These are phyloP conservation scores for Decapterus maruadsi DNA, from an alignment of 2,797 vertebrate species.

Conservation along the genomic window DNA sequence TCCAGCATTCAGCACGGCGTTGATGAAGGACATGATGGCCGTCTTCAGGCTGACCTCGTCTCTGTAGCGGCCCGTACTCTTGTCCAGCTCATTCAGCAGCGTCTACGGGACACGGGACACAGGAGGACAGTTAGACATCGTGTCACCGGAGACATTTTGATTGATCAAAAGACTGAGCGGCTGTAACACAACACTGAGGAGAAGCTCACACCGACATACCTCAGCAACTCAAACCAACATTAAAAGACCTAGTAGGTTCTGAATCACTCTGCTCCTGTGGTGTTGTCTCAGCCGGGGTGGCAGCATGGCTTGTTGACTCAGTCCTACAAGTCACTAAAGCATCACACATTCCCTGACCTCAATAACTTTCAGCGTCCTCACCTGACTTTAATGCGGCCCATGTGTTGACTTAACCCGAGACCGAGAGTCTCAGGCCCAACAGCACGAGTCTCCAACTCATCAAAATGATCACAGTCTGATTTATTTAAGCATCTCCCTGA, in stretches of 20 bases:
- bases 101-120: conserved; percentile 80
- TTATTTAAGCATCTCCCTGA: conserved; percentile 47
- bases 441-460: conserved; percentile 46
- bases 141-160: background rate
- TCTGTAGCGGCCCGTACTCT: conserved; percentile 92
- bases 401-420: conserved; percentile 65
- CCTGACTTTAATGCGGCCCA: conserved; percentile 50
- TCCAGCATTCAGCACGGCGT: conserved; percentile 95
- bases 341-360: conserved; percentile 40
- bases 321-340: conserved; percentile 55
- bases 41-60: conserved; percentile 98
- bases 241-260: conserved; percentile 40
- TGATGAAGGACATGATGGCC: conserved; percentile 99
- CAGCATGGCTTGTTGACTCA: conserved; percentile 71
- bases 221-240: conserved; percentile 49
- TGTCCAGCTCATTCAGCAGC: conserved; percentile 93
- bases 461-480: conserved; percentile 53
- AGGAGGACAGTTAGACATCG: conserved; percentile 12
- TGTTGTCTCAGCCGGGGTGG: conserved; percentile 62
- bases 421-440: conserved; percentile 29
- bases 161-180: background rate
- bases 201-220: conserved; percentile 35
- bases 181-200: conserved; percentile 1
- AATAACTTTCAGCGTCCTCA: conserved; percentile 67
- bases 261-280: conserved; percentile 56